These are phyloP conservation scores for Hepsetus odoe DNA, from an alignment of 2,113 vertebrate genomes.

Conservation along the genomic window DNA sequence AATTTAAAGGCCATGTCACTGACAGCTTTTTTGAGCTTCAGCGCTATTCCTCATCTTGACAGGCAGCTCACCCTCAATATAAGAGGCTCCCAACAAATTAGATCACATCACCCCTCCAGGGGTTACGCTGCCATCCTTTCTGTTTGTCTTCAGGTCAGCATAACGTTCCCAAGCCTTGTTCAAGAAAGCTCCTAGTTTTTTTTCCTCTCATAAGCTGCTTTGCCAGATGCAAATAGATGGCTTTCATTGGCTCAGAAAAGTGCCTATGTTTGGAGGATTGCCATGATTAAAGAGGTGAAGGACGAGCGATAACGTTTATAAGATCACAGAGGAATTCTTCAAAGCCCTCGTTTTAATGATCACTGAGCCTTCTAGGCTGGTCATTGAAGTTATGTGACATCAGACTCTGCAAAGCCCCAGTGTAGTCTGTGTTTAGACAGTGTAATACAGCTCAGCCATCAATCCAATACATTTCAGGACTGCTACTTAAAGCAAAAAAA, in stretches of 20 bases:
- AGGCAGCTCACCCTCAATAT: constrained; percentile 42
- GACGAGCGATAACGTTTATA: constrained; percentile 36
- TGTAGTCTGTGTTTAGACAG: background rate
- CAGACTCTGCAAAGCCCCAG: constrained; percentile 10
- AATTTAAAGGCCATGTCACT: constrained; percentile 55
- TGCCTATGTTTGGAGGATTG: constrained; percentile 51
- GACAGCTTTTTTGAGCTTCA: constrained; percentile 39
- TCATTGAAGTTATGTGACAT: constrained; percentile 15
- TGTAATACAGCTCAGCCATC: constrained; percentile 23
- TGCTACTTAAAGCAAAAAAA: constrained; percentile 3
- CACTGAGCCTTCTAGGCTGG: constrained; percentile 24
- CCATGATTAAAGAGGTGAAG: constrained; percentile 47
- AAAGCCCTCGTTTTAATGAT: constrained; percentile 51
- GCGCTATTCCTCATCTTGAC: constrained; percentile 53
- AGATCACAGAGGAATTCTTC: constrained; percentile 54
- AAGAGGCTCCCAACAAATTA: constrained; percentile 28
- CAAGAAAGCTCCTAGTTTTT: background rate
- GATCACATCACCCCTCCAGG: constrained; percentile 12
- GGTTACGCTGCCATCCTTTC: constrained; percentile 26
- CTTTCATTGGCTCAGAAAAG: constrained; percentile 38
- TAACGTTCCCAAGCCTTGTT: constrained; percentile 19
- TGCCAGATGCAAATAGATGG: constrained; percentile 27
- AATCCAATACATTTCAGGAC: constrained; percentile 3
- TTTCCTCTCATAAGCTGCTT: constrained; percentile 13
- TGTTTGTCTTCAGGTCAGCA: constrained; percentile 49